Base-by-base conservation (phyloP, 2,113 vertebrate genomes). In the Rhabdomys dilectus region DNA sequence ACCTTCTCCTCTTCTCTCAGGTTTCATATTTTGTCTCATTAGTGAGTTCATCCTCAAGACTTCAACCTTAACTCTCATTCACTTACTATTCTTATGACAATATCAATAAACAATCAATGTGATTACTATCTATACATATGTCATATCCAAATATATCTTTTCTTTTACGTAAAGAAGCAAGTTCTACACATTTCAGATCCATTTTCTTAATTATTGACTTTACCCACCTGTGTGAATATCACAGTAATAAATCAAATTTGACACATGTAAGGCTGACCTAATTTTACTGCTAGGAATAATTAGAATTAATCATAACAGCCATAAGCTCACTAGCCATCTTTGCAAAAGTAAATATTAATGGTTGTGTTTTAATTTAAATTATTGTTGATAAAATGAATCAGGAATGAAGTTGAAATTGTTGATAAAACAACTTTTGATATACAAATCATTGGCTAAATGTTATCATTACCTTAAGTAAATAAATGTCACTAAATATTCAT, bases 321-420 rank as follows among this genome's bases (percentile, higher is more conserved):
- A 80, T 81, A 91, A 91, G 45, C 12, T 85, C 48, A 45, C 60
- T 56, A 91, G 24, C 42, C 29, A 81, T 60, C 70, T 39, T 72
- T 80, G 29, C 17, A 24, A 60, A 96, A 94, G 36, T 4, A 93
- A 89, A 80, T 88, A 85, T 51, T 9, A 29, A 88, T 91, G 92
- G 34, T 53, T 93, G 7, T 80, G 16, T 19, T 42, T 68, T 81
- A 21, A 42, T 24, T 92, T 6, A 93, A 93, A 64, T 89, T 80
- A 62, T 68, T 78, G 24, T 73, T 91, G 56, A 75, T 75, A 91
- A 91, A 22, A 96, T 76, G 73, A 21, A 53, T 24, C 76, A 86
- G 13, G 3, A 80, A 91, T 64, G 5, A n/a, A 64, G 75, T 56
- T 56, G 39, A 89, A 60, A 76, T 64, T 89, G 16, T 64, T 86